A percentile compares a stretch with the other conserved stretches of the same genome.
Evolutionary conservation across 2,888 invertebrate genomes (phyloP).

Genomic region (Cheilosia vernalis): DNA sequence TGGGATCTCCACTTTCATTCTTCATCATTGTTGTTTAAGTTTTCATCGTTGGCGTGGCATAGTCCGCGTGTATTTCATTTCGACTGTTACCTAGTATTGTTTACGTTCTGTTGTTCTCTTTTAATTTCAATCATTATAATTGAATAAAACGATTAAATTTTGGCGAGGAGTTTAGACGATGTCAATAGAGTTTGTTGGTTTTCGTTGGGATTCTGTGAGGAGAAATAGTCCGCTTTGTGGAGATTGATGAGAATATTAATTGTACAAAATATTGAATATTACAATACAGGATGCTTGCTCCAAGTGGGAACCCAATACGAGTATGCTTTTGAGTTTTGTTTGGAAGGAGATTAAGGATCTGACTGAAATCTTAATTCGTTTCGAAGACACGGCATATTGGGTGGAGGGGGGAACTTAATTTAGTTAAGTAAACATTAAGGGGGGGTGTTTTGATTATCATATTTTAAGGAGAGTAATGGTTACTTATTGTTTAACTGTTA

Average conservation of each 20-base stretch:
- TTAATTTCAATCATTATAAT: conserved; percentile 45
- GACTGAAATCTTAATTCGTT: conserved; percentile 1
- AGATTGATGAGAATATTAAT: conserved; percentile 13
- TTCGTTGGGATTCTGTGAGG: background rate
- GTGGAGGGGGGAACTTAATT: background rate
- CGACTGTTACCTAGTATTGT: conserved; percentile 21
- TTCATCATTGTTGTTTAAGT: conserved; percentile 19
- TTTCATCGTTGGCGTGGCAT: background rate
- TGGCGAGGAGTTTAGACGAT: background rate
- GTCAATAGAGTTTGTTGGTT: background rate
- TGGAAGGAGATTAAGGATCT: background rate
- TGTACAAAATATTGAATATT: background rate
- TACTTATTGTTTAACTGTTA: no score
- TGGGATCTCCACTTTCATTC: conserved; percentile 18
- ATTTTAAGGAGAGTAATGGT: background rate
- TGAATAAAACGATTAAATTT: conserved; percentile 37
- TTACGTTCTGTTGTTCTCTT: conserved; percentile 21
- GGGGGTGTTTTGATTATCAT: background rate
- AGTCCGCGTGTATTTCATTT: conserved; percentile 32
- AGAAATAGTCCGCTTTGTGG: background rate
- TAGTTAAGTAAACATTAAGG: no score
- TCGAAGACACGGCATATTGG: background rate
- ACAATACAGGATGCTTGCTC: background rate
- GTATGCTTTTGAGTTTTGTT: background rate
- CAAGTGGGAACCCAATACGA: background rate